A percentile compares a stretch with the other conserved stretches of the same genome.
These are phyloP conservation scores for Axea sp. DNA, from an alignment of 2,888 invertebrate genomes.

Conservation along the genomic window DNA sequence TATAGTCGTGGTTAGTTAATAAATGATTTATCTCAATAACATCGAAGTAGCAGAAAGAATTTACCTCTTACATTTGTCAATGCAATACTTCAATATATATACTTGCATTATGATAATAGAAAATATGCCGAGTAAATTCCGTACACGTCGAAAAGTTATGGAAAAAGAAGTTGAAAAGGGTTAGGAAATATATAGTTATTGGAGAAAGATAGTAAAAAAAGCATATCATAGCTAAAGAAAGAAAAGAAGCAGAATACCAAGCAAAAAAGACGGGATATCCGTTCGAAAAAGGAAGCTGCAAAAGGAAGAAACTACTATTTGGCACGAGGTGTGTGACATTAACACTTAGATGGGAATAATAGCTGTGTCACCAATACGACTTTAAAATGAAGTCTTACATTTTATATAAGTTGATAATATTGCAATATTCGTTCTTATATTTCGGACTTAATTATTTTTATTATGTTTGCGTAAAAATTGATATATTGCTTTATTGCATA, in stretches of 20 bases:
- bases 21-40: too few relatives aligned
- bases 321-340: conserved; percentile 52
- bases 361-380: conserved; percentile 28
- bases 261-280: conserved; percentile 47
- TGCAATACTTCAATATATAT: conserved; percentile 10
- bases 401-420: conserved; percentile 2
- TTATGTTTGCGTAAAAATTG: too few relatives aligned
- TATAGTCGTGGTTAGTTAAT: too few relatives aligned
- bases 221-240: conserved; percentile 27
- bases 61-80: conserved; percentile 11
- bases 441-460: too few relatives aligned
- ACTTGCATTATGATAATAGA: conserved; percentile 58
- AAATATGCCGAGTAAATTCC: conserved; percentile 31
- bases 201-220: conserved; percentile 47
- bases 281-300: conserved; percentile 49
- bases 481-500: too few relatives aligned
- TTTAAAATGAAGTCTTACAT: conserved; percentile 21
- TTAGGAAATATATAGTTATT: conserved; percentile 60
- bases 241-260: conserved; percentile 50
- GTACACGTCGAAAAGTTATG: conserved; percentile 50
- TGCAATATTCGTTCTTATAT: not conserved
- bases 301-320: conserved; percentile 51
- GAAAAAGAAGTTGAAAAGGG: conserved; percentile 39
- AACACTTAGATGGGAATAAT: conserved; percentile 43
- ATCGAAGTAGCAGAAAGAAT: too few relatives aligned